These are phyloP conservation scores for Penaeus indicus DNA, from an alignment of 1,140 invertebrate genomes.

Conservation along the genomic window DNA sequence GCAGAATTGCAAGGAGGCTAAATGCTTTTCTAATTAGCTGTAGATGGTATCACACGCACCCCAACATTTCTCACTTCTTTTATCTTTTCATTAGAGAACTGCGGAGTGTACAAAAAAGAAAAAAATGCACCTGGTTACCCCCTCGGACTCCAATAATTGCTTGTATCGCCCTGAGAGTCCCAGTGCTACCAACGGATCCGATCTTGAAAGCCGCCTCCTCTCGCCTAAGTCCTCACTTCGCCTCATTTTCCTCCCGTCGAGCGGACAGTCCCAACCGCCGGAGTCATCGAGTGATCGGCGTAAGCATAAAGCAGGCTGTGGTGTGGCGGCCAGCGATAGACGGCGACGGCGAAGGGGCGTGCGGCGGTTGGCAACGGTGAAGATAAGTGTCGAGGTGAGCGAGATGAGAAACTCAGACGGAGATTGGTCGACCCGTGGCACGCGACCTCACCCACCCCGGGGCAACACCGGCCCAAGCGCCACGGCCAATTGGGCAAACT, in stretches of 20 bases:
- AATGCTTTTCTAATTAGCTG: no score
- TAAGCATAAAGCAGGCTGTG: no score
- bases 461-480: constrained; percentile 22
- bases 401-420: constrained; percentile 56
- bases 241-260: neutral
- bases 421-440: constrained; percentile 49
- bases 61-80: constrained; percentile 51
- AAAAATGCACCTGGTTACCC: constrained; percentile 52
- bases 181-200: constrained; percentile 28
- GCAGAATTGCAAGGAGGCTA: no score
- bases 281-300: no score
- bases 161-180: constrained; percentile 45
- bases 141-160: constrained; percentile 57
- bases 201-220: no score
- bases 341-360: neutral
- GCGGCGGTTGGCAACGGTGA: constrained; percentile 50
- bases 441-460: constrained; percentile 35
- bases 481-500: neutral
- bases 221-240: neutral
- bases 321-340: neutral
- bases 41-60: constrained; percentile 35
- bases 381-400: constrained; percentile 59
- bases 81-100: constrained; percentile 50
- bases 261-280: no score
- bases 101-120: no score